Evolutionary conservation across 2,113 vertebrate species (phyloP).

Genomic region (Engystomops pustulosus): DNA sequence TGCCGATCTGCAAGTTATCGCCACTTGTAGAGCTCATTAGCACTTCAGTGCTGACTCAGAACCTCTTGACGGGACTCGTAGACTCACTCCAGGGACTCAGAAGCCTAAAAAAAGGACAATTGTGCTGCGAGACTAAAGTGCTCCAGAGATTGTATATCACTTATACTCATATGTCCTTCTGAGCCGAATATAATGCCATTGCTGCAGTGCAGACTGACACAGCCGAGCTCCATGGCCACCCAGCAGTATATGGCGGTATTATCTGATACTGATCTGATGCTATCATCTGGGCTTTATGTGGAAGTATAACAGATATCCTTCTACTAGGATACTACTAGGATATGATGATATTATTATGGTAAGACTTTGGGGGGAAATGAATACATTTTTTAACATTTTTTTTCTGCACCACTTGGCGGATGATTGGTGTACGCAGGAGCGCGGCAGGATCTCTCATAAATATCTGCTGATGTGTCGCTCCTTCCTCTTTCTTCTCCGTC

Average conservation of each 20-base stretch:
- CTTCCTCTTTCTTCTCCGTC: no score
- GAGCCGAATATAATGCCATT: not conserved
- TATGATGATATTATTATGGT: not conserved
- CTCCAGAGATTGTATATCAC: not conserved
- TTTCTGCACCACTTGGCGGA: no score
- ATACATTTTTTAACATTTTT: no score
- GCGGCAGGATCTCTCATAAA: no score
- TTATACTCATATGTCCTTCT: not conserved
- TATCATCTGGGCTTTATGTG: not conserved
- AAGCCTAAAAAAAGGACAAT: not conserved
- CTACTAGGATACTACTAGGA: no score
- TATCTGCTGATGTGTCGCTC: no score
- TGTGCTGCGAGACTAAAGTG: not conserved
- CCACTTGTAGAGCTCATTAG: conserved; percentile 26
- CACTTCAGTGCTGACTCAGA: not conserved
- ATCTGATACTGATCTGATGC: not conserved
- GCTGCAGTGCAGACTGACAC: not conserved
- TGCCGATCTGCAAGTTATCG: not conserved
- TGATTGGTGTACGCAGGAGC: no score
- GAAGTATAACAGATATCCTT: no score
- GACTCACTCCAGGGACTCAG: not conserved
- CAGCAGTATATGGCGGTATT: not conserved
- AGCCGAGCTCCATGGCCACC: no score
- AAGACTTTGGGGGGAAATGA: no score
- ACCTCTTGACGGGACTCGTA: not conserved